Percentiles rank a stretch among this genome's conserved stretches.
These are phyloP conservation scores for Phaedon cochleariae DNA, from an alignment of 2,888 invertebrate genomes.

Conservation along the genomic window DNA sequence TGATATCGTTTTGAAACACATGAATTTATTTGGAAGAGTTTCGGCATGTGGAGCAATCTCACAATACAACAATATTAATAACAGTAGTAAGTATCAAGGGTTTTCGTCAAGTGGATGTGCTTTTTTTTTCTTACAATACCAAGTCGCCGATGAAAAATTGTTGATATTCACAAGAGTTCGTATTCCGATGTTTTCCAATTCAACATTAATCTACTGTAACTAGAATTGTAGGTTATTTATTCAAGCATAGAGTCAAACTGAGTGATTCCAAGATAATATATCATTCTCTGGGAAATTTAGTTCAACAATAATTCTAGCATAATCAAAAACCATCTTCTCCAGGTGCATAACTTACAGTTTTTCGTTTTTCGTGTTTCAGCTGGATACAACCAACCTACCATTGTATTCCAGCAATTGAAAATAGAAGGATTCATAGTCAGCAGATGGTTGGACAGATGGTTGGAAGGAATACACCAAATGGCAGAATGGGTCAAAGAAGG, in stretches of 20 bases:
- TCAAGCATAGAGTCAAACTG: too few relatives aligned
- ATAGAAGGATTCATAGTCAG: conserved; percentile 48
- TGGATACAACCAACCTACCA: conserved; percentile 14
- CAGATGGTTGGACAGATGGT: conserved; percentile 63
- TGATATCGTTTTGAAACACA: conserved; percentile 68
- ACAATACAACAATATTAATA: conserved; percentile 66
- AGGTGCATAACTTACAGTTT: too few relatives aligned
- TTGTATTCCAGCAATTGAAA: conserved; percentile 44
- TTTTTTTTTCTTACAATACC: neutral
- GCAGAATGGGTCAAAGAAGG: conserved; percentile 73
- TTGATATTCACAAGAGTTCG: too few relatives aligned
- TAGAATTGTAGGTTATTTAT: too few relatives aligned
- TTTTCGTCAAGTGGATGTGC: neutral
- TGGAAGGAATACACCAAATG: conserved; percentile 72
- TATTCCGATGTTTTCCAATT: too few relatives aligned
- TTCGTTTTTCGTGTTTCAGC: too few relatives aligned
- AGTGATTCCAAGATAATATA: too few relatives aligned
- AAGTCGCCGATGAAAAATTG: too few relatives aligned
- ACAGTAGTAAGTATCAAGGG: neutral
- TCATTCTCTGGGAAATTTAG: too few relatives aligned
- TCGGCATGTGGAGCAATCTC: conserved; percentile 78
- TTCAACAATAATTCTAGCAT: too few relatives aligned
- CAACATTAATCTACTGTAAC: too few relatives aligned
- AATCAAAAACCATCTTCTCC: neutral
- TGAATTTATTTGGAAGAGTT: conserved; percentile 72